Percentiles rank a stretch among this genome's conserved stretches.
Conservation (phyloP, 2,888 invertebrate genomes). For the Leucophora obtusa region DNA sequence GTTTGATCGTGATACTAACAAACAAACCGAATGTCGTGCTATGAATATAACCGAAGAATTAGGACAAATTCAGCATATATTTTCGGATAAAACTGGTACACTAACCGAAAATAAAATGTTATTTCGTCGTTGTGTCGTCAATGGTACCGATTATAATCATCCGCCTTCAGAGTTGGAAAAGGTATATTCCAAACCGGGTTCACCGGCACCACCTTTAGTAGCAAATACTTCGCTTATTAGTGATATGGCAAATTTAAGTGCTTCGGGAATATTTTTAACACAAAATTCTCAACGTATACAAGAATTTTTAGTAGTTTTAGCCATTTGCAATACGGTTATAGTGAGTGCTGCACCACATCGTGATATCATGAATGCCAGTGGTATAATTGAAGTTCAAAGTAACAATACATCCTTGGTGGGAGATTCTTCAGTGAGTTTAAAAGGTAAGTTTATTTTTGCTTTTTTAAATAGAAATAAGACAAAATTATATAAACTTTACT, state of each 20-base stretch:
- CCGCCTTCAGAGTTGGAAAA: conserved; percentile 85
- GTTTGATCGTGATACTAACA: conserved; percentile 90
- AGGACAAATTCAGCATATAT: conserved; percentile 96
- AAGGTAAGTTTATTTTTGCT: conserved; percentile 64
- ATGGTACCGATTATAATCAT: conserved; percentile 93
- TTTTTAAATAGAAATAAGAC: neutral
- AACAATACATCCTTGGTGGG: conserved; percentile 58
- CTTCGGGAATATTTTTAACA: conserved; percentile 76
- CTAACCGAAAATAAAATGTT: conserved; percentile 98
- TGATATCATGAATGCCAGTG: conserved; percentile 85
- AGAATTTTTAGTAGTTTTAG: conserved; percentile 93
- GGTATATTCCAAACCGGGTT: conserved; percentile 79
- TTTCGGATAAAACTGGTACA: conserved; percentile 98
- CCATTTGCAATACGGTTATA: conserved; percentile 97
- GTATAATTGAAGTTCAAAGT: conserved; percentile 81
- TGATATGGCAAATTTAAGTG: conserved; percentile 79
- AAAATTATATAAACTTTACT: too few species aligned
- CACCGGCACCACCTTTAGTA: conserved; percentile 79
- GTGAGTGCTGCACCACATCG: conserved; percentile 91
- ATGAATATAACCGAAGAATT: conserved; percentile 98
- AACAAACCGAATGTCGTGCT: conserved; percentile 92
- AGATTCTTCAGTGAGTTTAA: conserved; percentile 71
- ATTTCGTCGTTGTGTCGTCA: conserved; percentile 93
- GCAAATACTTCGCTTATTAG: conserved; percentile 79
- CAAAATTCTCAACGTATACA: conserved; percentile 87